Evolutionary conservation across 1,140 invertebrate species (phyloP), one percentile per base, ranked within the genome.

Genomic region (Drosophila triauraria): DNA sequence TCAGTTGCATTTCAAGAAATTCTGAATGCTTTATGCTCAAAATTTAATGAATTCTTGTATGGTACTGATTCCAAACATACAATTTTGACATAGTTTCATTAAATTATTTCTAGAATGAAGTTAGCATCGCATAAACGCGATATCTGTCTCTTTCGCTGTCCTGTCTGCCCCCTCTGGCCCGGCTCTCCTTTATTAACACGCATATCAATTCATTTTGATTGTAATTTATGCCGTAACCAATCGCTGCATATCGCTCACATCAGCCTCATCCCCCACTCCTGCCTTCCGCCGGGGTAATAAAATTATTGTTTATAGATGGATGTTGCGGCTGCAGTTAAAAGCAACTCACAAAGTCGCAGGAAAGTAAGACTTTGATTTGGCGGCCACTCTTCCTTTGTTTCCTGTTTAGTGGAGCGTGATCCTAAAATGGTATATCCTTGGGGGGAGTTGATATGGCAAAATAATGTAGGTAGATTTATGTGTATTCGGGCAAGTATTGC

Each of bases 181-280:
- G 47, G 30, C 40, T 48, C 69, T 40, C 53, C 77, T 90, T 88
- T 88, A 88, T 88, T 88, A 88, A 88, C 84, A 88, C 84, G 84
- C 84, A 88, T 88, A 88, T 88, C 85, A 88, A 88, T 88, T 88
- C 84, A 90, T 84, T 90, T 84, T 90, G 85, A 88, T 90, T 88
- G 81, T 88, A 88, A 88, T 88, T 88, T 88, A 88, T 88, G 81
- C 84, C 84, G 84, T 84, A 72, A 68, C 84, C 84, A 90, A 88
- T 88, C 77, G 84, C 78, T 90, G 84, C 84, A 88, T 88, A 88
- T 88, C 84, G 84, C 84, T 88, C 85, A 90, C 74, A 88, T 88
- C 85, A 42, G 13, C 47, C 54, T 40, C 80, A 46, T 63, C 38
- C 60, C 25, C 62, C 59, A 8, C 32, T 35, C 32, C 3, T 35